These are phyloP conservation scores for Strigops habroptila DNA, from an alignment of 2,113 vertebrate species.

Conservation along the genomic window DNA sequence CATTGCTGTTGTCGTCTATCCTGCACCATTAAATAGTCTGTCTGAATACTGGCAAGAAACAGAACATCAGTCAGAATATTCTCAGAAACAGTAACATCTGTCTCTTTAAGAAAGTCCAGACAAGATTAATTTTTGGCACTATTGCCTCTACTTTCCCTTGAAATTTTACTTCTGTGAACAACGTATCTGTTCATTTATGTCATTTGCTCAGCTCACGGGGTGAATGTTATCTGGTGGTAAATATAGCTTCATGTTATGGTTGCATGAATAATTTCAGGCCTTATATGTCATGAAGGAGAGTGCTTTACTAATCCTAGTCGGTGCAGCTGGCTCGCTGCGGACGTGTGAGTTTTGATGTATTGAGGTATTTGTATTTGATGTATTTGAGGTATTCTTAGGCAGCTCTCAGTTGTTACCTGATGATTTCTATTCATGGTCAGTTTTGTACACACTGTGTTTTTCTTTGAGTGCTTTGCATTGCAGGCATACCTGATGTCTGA, in stretches of 20 bases:
- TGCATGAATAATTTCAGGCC: not conserved
- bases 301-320: fast-evolving
- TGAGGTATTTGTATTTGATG: too few relatives aligned
- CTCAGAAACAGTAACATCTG: not conserved
- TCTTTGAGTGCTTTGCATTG: not conserved
- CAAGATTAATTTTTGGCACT: not conserved
- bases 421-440: not conserved
- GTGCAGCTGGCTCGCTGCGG: not conserved
- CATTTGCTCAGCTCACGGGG: not conserved
- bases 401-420: not conserved
- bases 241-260: not conserved
- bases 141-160: not conserved
- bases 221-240: not conserved
- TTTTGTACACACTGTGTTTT: not conserved
- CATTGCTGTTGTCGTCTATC: not conserved
- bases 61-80: too few relatives aligned
- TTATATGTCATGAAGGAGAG: not conserved
- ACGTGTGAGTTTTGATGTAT: not conserved
- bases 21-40: not conserved
- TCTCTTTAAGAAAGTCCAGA: not conserved
- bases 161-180: not conserved
- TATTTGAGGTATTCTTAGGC: not conserved
- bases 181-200: not conserved
- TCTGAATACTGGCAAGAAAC: not conserved
- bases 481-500: not conserved